Evolutionary conservation across 2,888 invertebrate species (phyloP), one percentile per base, ranked within the genome.

Genomic region (Autographa pulchrina): DNA sequence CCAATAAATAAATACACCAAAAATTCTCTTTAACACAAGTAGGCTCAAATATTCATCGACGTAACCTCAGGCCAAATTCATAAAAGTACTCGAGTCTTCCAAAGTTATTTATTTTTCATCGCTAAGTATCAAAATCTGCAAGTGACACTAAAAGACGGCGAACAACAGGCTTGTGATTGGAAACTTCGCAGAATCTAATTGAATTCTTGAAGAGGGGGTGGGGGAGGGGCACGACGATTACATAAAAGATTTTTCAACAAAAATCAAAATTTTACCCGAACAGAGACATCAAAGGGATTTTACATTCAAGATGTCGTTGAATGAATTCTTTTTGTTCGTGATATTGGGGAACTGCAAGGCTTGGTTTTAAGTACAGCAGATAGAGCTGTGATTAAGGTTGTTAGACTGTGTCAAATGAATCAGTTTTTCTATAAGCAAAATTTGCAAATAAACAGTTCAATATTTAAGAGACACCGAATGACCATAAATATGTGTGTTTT

Each of bases 101-200:
- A 66, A 78, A 78, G 65, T 79, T 79, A 76, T 79, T 79, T 81
- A 78, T 75, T 75, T 84, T 77, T 74, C 70, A 75, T 72, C 78
- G 62, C 20, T 61, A 68, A 79, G 73, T 69, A 65, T 68, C 68
- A 74, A 76, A 76, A 75, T 74, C 80, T 85, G 83, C 52, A 65
- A 77, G 68, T 78, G 83, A 81, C 84, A 81, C 74, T 81, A 78
- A 74, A 77, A 68, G 77, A 67, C 72, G 70, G 60, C 65, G 77
- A 86, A 85, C 82, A 88, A 78, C 81, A 63, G 72, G 61, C 66
- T 66, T 74, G 75, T 80, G 84, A 86, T 86, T 85, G 83, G 82
- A 86, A 87, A 85, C 84, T 83, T 82, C 72, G 80, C 71, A 76
- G 74, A 82, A 80, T 85, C 78, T 84, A 87, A 89, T 89, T 88